Evolutionary conservation across 2,888 invertebrate species (phyloP), one percentile per base, ranked within the genome.

Genomic region (Heteromurus nitidus): DNA sequence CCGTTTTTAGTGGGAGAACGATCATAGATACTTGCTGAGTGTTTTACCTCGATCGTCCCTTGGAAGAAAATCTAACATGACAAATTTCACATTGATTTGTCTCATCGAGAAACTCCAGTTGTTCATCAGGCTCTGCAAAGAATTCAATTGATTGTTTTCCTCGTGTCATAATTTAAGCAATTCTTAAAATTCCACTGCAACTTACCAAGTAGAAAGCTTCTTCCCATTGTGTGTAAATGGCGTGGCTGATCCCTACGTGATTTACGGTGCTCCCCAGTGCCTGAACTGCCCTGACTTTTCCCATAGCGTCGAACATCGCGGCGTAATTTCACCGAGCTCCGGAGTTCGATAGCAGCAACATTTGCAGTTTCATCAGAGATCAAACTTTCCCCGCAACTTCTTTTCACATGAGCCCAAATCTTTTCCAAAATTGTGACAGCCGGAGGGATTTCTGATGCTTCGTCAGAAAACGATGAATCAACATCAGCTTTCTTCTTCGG

Each of bases 51-150:
- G 84, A 64, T 55, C 73, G 84, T 28, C 70, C 80, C 42, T 84
- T 82, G 3, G 47, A 55, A n/a, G 74, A 64, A 68, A 84, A 84
- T 16, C 64, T 58, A 26, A 80, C 85, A 62, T 86, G 84, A 72
- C 87, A 87, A 13, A 87, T 82, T 79, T 86, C 86, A 73, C 87
- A 87, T 58, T 86, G 84, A n/a, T 85, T 82, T 53, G 86, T 87
- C 81, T 88, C 88, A 74, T 88, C 87, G 18, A 87, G 72, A 65
- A 88, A 88, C 65, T 88, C 88, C 20, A 87, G 82, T 36, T 87
- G 87, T 55, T 87, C 87, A 58, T 87, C 87, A 13, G 87, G 72
- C 53, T 86, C 86, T 84, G 31, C n/a, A 70, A 44, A 44, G 31
- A 53, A 22, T 18, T 55, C 44, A 69, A 58, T 53, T 31, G 42